Conservation (phyloP, 2,113 vertebrate genomes). For the Dunckerocampus dactyliophorus region DNA sequence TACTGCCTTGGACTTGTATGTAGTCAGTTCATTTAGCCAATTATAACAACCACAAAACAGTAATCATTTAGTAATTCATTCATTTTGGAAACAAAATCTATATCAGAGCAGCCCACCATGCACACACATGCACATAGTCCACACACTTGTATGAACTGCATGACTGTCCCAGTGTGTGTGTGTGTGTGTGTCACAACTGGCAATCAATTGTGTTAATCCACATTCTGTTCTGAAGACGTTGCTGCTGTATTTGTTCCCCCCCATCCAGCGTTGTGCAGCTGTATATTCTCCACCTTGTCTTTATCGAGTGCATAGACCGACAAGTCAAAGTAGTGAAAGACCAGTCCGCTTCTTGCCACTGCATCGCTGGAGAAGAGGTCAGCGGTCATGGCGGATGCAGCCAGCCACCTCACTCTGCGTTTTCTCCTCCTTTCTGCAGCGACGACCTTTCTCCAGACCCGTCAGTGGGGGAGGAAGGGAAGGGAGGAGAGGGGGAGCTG, state of each 20-base stretch:
- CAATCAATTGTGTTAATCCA: constrained; percentile 49
- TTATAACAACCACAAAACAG: no score
- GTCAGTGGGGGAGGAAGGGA: constrained; percentile 73
- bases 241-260: constrained; percentile 26
- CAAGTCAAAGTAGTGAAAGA: constrained; percentile 13
- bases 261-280: constrained; percentile 25
- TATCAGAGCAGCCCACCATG: no score
- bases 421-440: constrained; percentile 81
- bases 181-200: constrained; percentile 45
- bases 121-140: no score
- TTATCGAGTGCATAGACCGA: constrained; percentile 51
- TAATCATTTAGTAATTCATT: no score
- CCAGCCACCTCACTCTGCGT: constrained; percentile 75
- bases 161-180: constrained; percentile 53
- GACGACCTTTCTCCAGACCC: constrained; percentile 71
- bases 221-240: constrained; percentile 41
- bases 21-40: no score
- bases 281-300: constrained; percentile 34
- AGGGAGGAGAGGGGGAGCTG: constrained; percentile 79
- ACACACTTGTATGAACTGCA: constrained; percentile 54
- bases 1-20: no score
- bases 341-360: constrained; percentile 49
- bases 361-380: constrained; percentile 70
- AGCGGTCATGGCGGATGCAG: constrained; percentile 68
- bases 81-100: no score